Percentiles rank a stretch among this genome's conserved stretches.
Conservation (phyloP, 2,797 vertebrate species). For the Apogon hyalosoma region DNA sequence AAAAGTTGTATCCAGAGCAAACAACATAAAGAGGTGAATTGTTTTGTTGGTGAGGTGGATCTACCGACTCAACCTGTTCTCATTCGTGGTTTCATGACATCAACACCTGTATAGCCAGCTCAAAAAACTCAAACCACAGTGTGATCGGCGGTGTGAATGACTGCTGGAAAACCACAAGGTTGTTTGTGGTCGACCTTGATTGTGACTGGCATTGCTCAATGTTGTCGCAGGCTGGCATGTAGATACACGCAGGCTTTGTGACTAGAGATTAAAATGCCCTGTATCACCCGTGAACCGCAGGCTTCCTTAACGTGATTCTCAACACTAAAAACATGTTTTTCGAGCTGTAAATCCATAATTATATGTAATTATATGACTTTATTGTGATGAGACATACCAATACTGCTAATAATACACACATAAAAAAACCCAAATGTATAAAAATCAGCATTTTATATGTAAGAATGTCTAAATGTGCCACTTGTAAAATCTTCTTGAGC, state of each 20-base stretch:
- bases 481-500: too few relatives aligned
- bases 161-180: constrained; percentile 34
- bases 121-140: constrained; percentile 29
- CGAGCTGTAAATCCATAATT: too few relatives aligned
- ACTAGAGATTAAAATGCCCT: constrained; percentile 14
- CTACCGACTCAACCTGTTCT: constrained; percentile 36
- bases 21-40: too few relatives aligned
- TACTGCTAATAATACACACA: too few relatives aligned
- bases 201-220: constrained; percentile 28
- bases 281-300: background rate
- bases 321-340: too few relatives aligned
- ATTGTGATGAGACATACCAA: too few relatives aligned
- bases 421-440: too few relatives aligned
- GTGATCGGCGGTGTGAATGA: constrained; percentile 25
- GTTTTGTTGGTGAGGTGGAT: background rate
- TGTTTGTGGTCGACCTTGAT: constrained; percentile 51
- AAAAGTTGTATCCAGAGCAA: background rate
- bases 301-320: background rate
- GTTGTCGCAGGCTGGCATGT: constrained; percentile 19
- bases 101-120: constrained; percentile 56
- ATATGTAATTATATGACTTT: too few relatives aligned
- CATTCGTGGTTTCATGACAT: constrained; percentile 40
- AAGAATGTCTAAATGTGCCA: too few relatives aligned
- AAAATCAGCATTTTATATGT: too few relatives aligned
- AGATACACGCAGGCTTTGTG: constrained; percentile 18